Percentiles rank a stretch among this genome's conserved stretches.
phyloP scores from a whole-genome alignment of 2,797 vertebrate genomes.

The Limnodromus scolopaceus region DNA sequence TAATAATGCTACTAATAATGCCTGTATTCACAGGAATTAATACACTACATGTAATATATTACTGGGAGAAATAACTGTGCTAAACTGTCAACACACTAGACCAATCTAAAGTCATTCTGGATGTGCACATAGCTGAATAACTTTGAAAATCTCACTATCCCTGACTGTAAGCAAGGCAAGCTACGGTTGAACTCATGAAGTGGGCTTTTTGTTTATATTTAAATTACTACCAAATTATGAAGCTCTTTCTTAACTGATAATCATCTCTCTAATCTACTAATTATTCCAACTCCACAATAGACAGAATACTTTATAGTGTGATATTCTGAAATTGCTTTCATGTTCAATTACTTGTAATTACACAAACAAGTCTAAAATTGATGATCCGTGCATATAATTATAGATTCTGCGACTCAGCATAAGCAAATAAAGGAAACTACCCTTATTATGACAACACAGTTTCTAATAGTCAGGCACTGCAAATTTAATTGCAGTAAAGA shows the following conservation, averaged over 20 bases:
- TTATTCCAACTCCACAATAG: constrained; percentile 47
- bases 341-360: constrained; percentile 74
- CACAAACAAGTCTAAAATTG: constrained; percentile 70
- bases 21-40: neutral
- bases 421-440: constrained; percentile 61
- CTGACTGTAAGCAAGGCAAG: neutral
- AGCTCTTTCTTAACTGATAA: constrained; percentile 35
- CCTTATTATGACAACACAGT: constrained; percentile 57
- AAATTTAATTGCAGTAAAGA: constrained; percentile 68
- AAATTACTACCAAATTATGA: constrained; percentile 8
- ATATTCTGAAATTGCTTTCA: constrained; percentile 59
- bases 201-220: neutral
- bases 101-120: neutral
- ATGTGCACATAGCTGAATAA: neutral
- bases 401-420: constrained; percentile 50
- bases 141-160: neutral
- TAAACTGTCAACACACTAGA: neutral
- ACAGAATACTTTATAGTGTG: constrained; percentile 28
- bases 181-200: neutral
- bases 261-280: constrained; percentile 52
- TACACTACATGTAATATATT: neutral
- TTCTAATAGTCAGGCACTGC: constrained; percentile 50
- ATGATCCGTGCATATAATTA: constrained; percentile 65
- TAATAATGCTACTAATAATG: neutral
- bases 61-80: neutral